Evolutionary conservation across 2,888 invertebrate genomes (phyloP), one percentile per base, ranked within the genome.

Genomic region (Agonopterix heracliana): DNA sequence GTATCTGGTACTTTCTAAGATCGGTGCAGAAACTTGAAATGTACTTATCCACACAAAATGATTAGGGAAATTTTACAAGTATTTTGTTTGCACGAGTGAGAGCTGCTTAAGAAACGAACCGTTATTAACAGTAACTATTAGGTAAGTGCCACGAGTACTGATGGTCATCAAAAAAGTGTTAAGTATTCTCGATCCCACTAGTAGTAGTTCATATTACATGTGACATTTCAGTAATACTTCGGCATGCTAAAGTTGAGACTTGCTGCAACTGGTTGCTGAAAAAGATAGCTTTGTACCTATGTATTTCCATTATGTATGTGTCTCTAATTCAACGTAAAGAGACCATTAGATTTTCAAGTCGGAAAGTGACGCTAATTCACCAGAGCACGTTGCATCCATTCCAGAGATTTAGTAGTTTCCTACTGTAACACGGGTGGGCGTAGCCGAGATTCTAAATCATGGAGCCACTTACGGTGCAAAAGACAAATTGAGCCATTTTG

Each of bases 401-500:
- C 61, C 61, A 68, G 63, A 80, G 75, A 77, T 81, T 77, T 81
- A 81, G 68, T 71, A 60, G 70, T 68, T 74, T 71, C 75, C 74
- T 74, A 70, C 72, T 60, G 69, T 71, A 65, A 67, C 63, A 58
- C 60, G 54, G 64, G 82, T 78, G 70, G 81, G 81, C 68, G 78
- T 64, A 61, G 56, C 59, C 60, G 64, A 66, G 69, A 70, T 68
- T 68, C 71, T 81, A 77, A 82, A 81, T 83, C 80, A 81, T 74
- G 71, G 56, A 72, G 71, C 71, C 76, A 79, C 75, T 80, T 81
- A 75, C 64, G 61, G 62, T 57, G 58, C 59, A 58, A 62, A 73
- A 74, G 78, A 79, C 76, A 79, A 81, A 82, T 82, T 79, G 81
- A 80, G 74, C 68, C 66, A 74, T 79, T 81, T 74, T 64, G 63